Base-by-base conservation (phyloP, 2,888 invertebrate genomes). In the Phengaris alcon region DNA sequence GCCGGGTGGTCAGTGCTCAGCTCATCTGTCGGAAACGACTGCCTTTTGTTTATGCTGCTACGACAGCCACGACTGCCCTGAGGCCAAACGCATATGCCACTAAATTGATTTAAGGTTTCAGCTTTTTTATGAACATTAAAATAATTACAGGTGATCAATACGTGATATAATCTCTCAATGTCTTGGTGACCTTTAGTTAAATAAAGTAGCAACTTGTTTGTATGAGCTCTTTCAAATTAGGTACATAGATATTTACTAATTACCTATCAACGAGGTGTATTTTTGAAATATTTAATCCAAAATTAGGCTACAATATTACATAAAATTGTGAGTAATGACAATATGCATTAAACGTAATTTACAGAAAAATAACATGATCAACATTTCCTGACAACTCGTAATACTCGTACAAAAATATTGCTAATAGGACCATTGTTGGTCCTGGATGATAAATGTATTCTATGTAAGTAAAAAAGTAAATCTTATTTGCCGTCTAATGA, bases 1-100 rank as follows among this genome's bases (percentile, higher is more conserved):
- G 81, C 81, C 85, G 87, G 88, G 88, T 89, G 88, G 89, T 81
- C 87, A 85, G 82, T 83, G 88, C 88, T 81, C 87, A 85, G 82
- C 83, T 85, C 85, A 83, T 82, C 83, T 83, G 68, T 69, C 35
- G 48, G 81, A 82, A 79, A 80, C 80, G 80, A 79, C 79, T 80
- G 78, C 80, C 79, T 77, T 78, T 81, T 82, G 83, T 80, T 83
- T 82, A 83, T 82, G 80, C 82, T 82, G 79, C 80, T 73, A 54
- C 74, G 46, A 80, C 82, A 82, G 79, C 80, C 74, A 54, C 74
- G 46, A 80, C 82, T 82, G 79, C 80, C 75, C 68, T 69, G 75
- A 74, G 74, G 74, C 68, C 68, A 68, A 64, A 64, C 51, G 52
- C 51, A 35, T 64, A 64, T 35, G 35, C 64, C 35, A 64, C 64